phyloP scores from a whole-genome alignment of 2,888 invertebrate species.

The Tethea ocularis region DNA sequence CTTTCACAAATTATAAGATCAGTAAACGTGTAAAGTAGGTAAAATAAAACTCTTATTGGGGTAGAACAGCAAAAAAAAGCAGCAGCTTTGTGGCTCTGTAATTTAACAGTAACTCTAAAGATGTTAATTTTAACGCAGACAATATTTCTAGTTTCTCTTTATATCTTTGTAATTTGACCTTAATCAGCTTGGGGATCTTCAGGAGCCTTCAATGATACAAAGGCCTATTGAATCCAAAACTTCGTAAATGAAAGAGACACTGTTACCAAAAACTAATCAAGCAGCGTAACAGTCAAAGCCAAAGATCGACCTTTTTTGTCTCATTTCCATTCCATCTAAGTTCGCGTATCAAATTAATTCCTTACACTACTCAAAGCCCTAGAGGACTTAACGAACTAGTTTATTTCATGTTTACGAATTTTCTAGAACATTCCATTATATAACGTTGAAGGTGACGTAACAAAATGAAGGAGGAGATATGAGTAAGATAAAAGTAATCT shows the following conservation, averaged over 20 bases:
- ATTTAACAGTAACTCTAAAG: no score
- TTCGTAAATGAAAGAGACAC: not conserved
- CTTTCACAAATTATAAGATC: no score
- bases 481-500: conserved; percentile 1
- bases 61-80: no score
- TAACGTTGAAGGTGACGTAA: not conserved
- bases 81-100: no score
- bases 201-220: not conserved
- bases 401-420: not conserved
- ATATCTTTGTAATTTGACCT: not conserved
- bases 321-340: conserved; percentile 25
- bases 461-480: not conserved
- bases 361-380: not conserved
- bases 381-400: no score
- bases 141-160: not conserved
- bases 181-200: not conserved
- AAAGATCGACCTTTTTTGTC: not conserved
- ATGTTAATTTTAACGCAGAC: not conserved
- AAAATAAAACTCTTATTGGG: no score
- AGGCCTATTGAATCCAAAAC: not conserved
- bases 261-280: not conserved
- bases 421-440: not conserved
- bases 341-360: not conserved
- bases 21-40: no score
- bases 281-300: not conserved